Conservation (phyloP, 2,888 invertebrate genomes). For the Timema podura region DNA sequence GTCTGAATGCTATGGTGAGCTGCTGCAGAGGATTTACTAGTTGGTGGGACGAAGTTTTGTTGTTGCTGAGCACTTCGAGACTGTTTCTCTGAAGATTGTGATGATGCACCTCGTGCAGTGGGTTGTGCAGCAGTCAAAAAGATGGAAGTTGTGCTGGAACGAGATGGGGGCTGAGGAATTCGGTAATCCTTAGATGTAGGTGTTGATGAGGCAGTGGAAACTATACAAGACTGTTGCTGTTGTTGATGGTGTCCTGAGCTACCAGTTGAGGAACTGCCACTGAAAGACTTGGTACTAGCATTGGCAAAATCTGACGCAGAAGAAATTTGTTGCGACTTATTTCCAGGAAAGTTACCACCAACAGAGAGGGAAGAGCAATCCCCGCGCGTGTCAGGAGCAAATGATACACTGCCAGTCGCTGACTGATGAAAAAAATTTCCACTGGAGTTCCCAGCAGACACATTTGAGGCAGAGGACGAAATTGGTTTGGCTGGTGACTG, state of each 20-base stretch:
- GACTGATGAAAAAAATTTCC: slow-evolving; percentile 62
- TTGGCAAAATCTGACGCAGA: slow-evolving; percentile 36
- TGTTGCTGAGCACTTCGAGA: slow-evolving; percentile 39
- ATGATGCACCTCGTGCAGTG: slow-evolving; percentile 40
- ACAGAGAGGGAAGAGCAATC: slow-evolving; percentile 26
- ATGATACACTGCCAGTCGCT: slow-evolving; percentile 47
- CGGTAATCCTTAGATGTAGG: slow-evolving; percentile 57
- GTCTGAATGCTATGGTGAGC: slow-evolving; percentile 57
- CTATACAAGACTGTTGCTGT: slow-evolving; percentile 70
- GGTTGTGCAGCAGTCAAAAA: slow-evolving; percentile 37
- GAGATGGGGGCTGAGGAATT: slow-evolving; percentile 53
- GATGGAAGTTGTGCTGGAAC: slow-evolving; percentile 38
- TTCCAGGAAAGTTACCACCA: slow-evolving; percentile 18
- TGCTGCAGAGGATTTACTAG: slow-evolving; percentile 44
- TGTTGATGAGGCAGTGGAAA: slow-evolving; percentile 61
- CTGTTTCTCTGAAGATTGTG: slow-evolving; percentile 38
- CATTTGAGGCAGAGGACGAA: slow-evolving; percentile 52
- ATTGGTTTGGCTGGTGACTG: slow-evolving; percentile 38
- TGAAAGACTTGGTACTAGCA: slow-evolving; percentile 55
- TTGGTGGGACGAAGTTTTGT: slow-evolving; percentile 51
- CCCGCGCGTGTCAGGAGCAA: slow-evolving; percentile 42
- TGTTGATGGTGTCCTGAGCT: slow-evolving; percentile 48
- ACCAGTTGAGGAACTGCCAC: slow-evolving; percentile 33
- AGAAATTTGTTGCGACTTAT: slow-evolving; percentile 24
- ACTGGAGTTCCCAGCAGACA: slow-evolving; percentile 42